A percentile compares a stretch with the other conserved stretches of the same genome.
phyloP scores from a whole-genome alignment of 1,140 invertebrate species.

The Scaptomyza montana region DNA sequence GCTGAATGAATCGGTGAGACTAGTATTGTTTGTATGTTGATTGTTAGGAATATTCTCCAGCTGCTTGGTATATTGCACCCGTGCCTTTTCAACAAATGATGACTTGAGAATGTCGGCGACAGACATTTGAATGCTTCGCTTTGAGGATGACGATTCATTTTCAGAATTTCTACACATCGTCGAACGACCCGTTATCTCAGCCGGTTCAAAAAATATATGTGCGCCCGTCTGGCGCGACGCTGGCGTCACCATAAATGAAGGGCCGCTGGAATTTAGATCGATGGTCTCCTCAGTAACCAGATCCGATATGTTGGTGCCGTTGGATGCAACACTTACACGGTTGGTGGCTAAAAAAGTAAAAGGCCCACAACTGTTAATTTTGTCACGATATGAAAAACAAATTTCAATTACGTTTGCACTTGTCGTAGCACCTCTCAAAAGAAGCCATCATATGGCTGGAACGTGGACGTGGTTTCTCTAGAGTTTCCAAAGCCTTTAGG shows the following conservation, averaged over 20 bases:
- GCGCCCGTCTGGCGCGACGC: constrained; percentile 26
- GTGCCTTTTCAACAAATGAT: constrained; percentile 73
- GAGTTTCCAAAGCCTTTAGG: constrained; percentile 61
- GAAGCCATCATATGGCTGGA: constrained; percentile 20
- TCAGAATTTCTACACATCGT: constrained; percentile 51
- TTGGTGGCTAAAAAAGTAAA: background rate
- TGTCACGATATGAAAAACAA: background rate
- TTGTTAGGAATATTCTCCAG: constrained; percentile 51
- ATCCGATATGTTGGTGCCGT: constrained; percentile 71
- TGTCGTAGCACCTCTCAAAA: background rate
- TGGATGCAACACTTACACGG: constrained; percentile 16
- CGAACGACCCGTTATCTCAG: constrained; percentile 76
- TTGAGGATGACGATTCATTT: constrained; percentile 9
- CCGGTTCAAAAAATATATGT: constrained; percentile 73
- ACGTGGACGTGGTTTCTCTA: constrained; percentile 48
- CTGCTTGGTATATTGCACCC: constrained; percentile 42
- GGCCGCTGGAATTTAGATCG: constrained; percentile 62
- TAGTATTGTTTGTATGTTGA: constrained; percentile 29
- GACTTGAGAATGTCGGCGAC: constrained; percentile 66
- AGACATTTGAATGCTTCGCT: constrained; percentile 38
- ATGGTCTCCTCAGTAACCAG: constrained; percentile 76
- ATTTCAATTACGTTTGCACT: constrained; percentile 1
- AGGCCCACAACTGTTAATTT: background rate
- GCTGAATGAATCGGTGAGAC: constrained; percentile 47
- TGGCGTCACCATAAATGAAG: constrained; percentile 38